Evolutionary conservation across 92 coral and sea anemone species (phyloP).

Genomic region (Phymanthus crucifer): DNA sequence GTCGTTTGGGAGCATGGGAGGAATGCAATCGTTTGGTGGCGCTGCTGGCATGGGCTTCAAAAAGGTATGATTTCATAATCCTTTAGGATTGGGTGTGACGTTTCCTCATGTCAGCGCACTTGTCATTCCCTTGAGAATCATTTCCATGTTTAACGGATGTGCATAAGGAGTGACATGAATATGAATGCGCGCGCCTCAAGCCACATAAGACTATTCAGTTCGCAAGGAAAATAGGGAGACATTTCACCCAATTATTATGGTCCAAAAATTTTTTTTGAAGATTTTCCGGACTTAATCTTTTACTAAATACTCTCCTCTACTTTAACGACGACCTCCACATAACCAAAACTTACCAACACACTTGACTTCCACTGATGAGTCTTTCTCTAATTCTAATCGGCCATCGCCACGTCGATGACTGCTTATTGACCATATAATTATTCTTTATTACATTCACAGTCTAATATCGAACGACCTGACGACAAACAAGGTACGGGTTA

Average conservation of each 20-base stretch:
- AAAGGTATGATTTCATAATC: slow-evolving; percentile 16
- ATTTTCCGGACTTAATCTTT: too few relatives aligned
- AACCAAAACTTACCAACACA: not conserved
- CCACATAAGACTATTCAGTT: too few relatives aligned
- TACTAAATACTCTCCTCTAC: not conserved
- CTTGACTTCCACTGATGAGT: not conserved
- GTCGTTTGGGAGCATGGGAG: too few relatives aligned
- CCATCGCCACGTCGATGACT: not conserved
- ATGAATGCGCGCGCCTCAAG: too few relatives aligned
- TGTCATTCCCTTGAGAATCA: too few relatives aligned
- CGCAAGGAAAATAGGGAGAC: not conserved
- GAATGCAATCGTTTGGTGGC: slow-evolving; percentile 55
- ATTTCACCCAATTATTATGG: not conserved
- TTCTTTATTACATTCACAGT: slow-evolving; percentile 37
- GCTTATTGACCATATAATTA: slow-evolving; percentile 5
- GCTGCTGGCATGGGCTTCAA: slow-evolving; percentile 31
- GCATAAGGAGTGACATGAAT: too few relatives aligned
- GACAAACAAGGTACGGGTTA: slow-evolving; percentile 16
- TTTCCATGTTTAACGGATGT: too few relatives aligned
- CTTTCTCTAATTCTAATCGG: not conserved
- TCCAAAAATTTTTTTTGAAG: too few relatives aligned
- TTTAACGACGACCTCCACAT: not conserved
- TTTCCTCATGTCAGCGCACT: too few relatives aligned
- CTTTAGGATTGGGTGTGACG: too few relatives aligned
- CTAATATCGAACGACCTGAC: slow-evolving; percentile 42